phyloP scores from a whole-genome alignment of 2,113 vertebrate species.

The Ceyx margarethae region DNA sequence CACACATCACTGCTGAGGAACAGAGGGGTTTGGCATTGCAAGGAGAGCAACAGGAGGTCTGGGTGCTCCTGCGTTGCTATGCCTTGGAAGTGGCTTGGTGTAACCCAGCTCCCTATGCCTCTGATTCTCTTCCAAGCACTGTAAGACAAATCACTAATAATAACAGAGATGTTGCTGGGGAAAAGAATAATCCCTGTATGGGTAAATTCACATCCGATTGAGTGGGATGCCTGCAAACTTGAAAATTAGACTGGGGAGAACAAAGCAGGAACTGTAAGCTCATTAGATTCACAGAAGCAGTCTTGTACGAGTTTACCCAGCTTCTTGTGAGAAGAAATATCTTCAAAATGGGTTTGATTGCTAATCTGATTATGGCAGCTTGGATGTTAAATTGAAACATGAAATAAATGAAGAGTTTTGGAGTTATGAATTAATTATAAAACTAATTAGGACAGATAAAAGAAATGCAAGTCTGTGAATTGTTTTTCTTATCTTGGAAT shows the following conservation, averaged over 20 bases:
- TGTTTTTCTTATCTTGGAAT: constrained; percentile 58
- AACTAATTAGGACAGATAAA: constrained; percentile 54
- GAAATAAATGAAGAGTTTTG: constrained; percentile 53
- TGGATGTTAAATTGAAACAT: constrained; percentile 50
- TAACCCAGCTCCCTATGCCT: background rate
- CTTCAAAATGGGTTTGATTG: constrained; percentile 51
- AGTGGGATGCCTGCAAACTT: constrained; percentile 18
- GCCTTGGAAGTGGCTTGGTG: background rate
- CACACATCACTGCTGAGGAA: background rate
- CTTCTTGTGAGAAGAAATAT: constrained; percentile 24
- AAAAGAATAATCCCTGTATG: background rate
- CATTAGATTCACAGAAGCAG: background rate
- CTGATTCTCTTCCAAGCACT: background rate
- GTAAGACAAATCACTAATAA: constrained; percentile 3
- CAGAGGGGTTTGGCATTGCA: rapidly evolving
- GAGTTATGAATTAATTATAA: constrained; percentile 67
- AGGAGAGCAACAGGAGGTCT: background rate
- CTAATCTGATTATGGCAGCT: constrained; percentile 47
- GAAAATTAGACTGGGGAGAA: background rate
- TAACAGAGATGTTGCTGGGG: constrained; percentile 4
- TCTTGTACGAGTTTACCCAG: background rate
- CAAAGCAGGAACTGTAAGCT: background rate
- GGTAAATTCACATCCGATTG: background rate
- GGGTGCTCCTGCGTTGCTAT: background rate
- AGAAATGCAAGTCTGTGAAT: background rate